Conservation (phyloP, 2,113 vertebrate genomes). For the Entomyzon cyanotis region DNA sequence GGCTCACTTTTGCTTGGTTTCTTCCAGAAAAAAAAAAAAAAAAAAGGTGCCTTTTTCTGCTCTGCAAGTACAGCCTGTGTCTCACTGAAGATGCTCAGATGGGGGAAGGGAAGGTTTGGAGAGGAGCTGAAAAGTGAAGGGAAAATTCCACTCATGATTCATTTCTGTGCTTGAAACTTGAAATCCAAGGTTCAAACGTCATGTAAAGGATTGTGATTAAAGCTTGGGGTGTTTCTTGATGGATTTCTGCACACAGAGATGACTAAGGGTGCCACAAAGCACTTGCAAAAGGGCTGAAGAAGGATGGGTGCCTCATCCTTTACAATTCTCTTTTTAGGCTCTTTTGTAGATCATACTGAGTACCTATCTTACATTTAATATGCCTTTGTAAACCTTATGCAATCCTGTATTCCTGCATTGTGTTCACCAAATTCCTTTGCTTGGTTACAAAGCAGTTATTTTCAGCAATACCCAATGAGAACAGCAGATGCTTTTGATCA, state of each 20-base stretch:
- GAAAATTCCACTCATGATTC: conserved; percentile 20
- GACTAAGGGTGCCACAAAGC: not conserved
- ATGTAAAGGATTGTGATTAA: not conserved
- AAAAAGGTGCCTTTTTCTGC: not conserved
- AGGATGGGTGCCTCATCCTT: not conserved
- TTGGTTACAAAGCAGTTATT: not conserved
- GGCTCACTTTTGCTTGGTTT: not conserved
- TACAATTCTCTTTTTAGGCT: not conserved
- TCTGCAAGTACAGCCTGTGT: not conserved
- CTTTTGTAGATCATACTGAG: not conserved
- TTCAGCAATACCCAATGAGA: not conserved
- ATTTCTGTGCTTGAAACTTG: conserved; percentile 2
- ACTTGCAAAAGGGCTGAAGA: not conserved
- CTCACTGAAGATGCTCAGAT: not conserved
- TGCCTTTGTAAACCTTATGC: not conserved
- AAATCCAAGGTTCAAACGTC: not conserved
- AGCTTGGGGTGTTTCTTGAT: not conserved
- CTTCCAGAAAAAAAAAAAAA: not conserved
- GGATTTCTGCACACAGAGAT: not conserved
- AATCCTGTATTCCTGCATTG: not conserved
- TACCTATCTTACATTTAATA: not conserved
- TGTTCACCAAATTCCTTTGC: not conserved
- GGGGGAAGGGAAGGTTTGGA: not conserved
- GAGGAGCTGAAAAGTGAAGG: not conserved
- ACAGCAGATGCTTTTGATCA: not conserved